Conservation (phyloP, 2,113 vertebrate genomes). For the Pantherophis guttatus region DNA sequence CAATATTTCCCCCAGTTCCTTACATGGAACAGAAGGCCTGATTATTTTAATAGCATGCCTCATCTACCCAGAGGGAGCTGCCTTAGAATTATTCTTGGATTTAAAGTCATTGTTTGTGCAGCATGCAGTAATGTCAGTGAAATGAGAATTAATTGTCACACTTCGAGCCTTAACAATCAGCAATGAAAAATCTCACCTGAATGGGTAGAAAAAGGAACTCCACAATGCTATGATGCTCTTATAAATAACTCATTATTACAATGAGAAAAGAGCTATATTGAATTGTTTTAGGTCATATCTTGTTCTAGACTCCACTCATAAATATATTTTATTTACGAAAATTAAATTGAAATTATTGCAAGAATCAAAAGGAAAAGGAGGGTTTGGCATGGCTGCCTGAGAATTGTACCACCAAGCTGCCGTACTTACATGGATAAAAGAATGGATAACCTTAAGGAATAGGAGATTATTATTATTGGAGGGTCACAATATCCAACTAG, state of each 20-base stretch:
- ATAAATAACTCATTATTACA: background rate
- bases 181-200: constrained; percentile 24
- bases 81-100: constrained; percentile 15
- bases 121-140: constrained; percentile 7
- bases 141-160: background rate
- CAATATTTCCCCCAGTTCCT: constrained; percentile 27
- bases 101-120: constrained; percentile 19
- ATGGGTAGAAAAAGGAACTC: background rate
- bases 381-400: too few species aligned
- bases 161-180: background rate
- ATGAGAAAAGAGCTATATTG: background rate
- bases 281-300: background rate
- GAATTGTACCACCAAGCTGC: too few species aligned
- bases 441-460: too few species aligned
- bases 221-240: background rate
- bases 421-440: too few species aligned
- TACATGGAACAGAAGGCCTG: background rate
- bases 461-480: too few species aligned
- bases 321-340: too few species aligned
- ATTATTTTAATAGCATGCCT: constrained; percentile 13
- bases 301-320: background rate
- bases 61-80: constrained; percentile 9
- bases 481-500: too few species aligned
- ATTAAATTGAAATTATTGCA: too few species aligned
- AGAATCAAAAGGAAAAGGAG: too few species aligned